Percentiles rank a stretch among this genome's conserved stretches.
Conservation (phyloP, 2,797 vertebrate species). For the Leptodactylus fallax region DNA sequence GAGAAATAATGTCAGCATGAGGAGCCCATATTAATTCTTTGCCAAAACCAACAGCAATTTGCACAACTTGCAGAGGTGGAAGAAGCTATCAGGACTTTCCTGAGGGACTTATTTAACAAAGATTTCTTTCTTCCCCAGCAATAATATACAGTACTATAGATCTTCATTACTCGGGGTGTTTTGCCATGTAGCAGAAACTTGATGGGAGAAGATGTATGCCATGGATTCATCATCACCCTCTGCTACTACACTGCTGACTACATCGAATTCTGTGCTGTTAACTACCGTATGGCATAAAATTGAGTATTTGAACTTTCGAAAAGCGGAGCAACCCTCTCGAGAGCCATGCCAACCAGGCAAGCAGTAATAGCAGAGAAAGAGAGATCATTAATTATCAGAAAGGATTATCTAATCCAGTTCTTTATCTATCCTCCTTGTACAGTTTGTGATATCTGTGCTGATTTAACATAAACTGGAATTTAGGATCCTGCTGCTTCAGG, state of each 20-base stretch:
- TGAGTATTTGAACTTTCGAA: constrained; percentile 32
- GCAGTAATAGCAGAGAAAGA: neutral
- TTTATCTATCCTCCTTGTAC: constrained; percentile 14
- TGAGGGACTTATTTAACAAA: constrained; percentile 54
- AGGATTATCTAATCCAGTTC: neutral
- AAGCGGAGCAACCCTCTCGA: constrained; percentile 27
- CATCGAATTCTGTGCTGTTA: constrained; percentile 21
- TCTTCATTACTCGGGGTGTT: constrained; percentile 52
- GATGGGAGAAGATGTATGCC: constrained; percentile 53
- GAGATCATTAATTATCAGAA: constrained; percentile 38
- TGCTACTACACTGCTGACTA: constrained; percentile 52
- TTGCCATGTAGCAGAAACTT: neutral
- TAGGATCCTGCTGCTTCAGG: constrained; percentile 6
- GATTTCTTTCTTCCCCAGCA: constrained; percentile 58
- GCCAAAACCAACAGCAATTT: constrained; percentile 62
- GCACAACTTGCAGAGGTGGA: constrained; percentile 35
- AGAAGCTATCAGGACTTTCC: constrained; percentile 19
- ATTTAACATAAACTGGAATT: neutral
- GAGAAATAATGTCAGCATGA: constrained; percentile 20
- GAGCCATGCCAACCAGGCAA: constrained; percentile 24
- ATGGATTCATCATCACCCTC: constrained; percentile 36
- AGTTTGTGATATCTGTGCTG: constrained; percentile 39
- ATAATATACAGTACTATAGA: constrained; percentile 42
- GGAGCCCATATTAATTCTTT: constrained; percentile 25
- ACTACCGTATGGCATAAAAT: constrained; percentile 29